phyloP scores from a whole-genome alignment of 2,797 vertebrate genomes.

The Rhodeus uyekii region DNA sequence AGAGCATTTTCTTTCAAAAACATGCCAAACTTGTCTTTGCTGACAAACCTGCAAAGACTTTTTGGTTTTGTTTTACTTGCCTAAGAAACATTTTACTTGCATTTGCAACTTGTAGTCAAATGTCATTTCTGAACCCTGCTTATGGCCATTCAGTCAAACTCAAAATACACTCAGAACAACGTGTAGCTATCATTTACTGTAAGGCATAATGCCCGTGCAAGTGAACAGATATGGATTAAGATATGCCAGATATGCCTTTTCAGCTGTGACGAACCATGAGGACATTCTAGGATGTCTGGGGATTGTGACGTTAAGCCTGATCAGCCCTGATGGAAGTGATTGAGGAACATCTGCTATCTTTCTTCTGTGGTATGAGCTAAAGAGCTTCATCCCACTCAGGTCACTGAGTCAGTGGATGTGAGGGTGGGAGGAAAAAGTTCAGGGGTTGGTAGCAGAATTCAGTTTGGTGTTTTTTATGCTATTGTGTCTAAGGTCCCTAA shows the following conservation, averaged over 20 bases:
- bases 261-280: slow-evolving; percentile 18
- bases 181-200: slow-evolving; percentile 20
- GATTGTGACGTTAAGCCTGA: slow-evolving; percentile 22
- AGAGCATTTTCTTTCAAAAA: not conserved
- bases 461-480: slow-evolving; percentile 51
- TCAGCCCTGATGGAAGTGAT: slow-evolving; percentile 54
- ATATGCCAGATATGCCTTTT: slow-evolving; percentile 37
- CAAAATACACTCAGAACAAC: slow-evolving; percentile 9
- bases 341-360: slow-evolving; percentile 58
- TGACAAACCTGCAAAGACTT: not conserved
- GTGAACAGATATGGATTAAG: slow-evolving; percentile 21
- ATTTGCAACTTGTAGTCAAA: not conserved
- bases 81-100: not conserved
- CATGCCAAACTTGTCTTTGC: not conserved
- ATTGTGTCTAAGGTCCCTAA: slow-evolving; percentile 56
- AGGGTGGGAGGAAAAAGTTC: slow-evolving; percentile 52
- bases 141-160: not conserved
- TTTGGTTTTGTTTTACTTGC: not conserved
- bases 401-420: slow-evolving; percentile 43
- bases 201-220: not conserved
- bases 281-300: slow-evolving; percentile 22
- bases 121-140: not conserved
- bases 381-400: slow-evolving; percentile 55
- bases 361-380: slow-evolving; percentile 36
- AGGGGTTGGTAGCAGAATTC: slow-evolving; percentile 54